phyloP scores from a whole-genome alignment of 1,140 invertebrate genomes.

The Drosophila mojavensis region DNA sequence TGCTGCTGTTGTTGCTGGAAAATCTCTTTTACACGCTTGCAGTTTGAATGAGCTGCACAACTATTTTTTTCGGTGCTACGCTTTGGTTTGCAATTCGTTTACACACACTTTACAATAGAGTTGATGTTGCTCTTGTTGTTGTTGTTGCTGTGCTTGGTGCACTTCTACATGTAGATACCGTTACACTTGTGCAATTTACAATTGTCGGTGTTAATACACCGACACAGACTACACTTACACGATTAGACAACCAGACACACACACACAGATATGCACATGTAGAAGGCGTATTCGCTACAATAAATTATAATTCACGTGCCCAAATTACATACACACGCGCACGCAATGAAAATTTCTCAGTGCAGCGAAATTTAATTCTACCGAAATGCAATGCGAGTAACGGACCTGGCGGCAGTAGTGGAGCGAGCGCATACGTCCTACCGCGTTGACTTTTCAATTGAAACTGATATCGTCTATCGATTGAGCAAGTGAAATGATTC shows the following conservation, averaged over 20 bases:
- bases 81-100: constrained; percentile 50
- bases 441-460: constrained; percentile 37
- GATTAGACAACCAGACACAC: constrained; percentile 17
- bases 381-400: constrained; percentile 41
- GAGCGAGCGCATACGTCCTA: constrained; percentile 26
- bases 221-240: constrained; percentile 64
- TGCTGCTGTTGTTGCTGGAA: constrained; percentile 30
- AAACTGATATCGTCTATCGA: constrained; percentile 46
- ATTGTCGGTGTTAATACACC: constrained; percentile 30
- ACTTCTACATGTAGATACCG: constrained; percentile 68
- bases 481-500: constrained; percentile 44
- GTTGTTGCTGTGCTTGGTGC: constrained; percentile 51
- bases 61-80: constrained; percentile 43
- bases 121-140: constrained; percentile 26
- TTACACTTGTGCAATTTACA: constrained; percentile 79
- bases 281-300: constrained; percentile 50
- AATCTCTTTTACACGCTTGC: constrained; percentile 46
- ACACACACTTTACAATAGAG: constrained; percentile 55
- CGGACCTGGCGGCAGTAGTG: constrained; percentile 8
- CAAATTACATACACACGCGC: constrained; percentile 12
- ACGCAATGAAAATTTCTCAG: constrained; percentile 25
- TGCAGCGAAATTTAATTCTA: constrained; percentile 51
- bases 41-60: constrained; percentile 75
- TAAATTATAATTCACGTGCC: constrained; percentile 63
- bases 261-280: neutral